Conservation (phyloP, 2,888 invertebrate genomes). For the Erpobdella octoculata region DNA sequence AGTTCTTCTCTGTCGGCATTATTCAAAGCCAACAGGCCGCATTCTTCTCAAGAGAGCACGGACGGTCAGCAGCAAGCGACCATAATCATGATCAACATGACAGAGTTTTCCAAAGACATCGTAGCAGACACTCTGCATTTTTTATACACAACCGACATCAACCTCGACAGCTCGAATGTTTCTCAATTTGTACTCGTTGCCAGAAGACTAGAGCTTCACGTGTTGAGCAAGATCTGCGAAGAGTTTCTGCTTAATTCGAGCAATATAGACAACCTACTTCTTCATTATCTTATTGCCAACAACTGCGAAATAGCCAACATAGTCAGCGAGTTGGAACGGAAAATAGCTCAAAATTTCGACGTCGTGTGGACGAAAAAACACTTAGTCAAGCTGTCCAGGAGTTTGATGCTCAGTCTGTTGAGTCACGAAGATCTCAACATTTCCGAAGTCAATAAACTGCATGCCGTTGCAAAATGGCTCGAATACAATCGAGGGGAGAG, state of each 20-base stretch:
- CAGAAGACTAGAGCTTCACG: not conserved
- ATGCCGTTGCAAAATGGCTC: conserved; percentile 21
- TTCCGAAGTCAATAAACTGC: conserved; percentile 8
- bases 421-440: conserved; percentile 2
- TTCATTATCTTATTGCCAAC: conserved; percentile 23
- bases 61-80: not conserved
- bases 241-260: not conserved
- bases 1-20: conserved; percentile 5
- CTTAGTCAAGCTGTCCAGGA: conserved; percentile 11
- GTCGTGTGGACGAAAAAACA: conserved; percentile 3
- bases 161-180: not conserved
- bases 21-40: conserved; percentile 12
- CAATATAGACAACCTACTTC: not conserved
- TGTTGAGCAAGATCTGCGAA: conserved; percentile 7
- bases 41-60: not conserved
- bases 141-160: conserved; percentile 20
- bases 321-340: not conserved
- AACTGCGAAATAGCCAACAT: conserved; percentile 13
- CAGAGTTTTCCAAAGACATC: conserved; percentile 6
- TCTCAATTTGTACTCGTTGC: conserved; percentile 16
- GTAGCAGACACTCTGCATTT: conserved; percentile 10
- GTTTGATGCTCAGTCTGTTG: not conserved
- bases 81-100: conserved; percentile 17
- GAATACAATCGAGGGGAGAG: conserved; percentile 16
- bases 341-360: conserved; percentile 13